A percentile compares a stretch with the other conserved stretches of the same genome.
Conservation (phyloP, 2,113 vertebrate genomes). For the Echinops telfairi region DNA sequence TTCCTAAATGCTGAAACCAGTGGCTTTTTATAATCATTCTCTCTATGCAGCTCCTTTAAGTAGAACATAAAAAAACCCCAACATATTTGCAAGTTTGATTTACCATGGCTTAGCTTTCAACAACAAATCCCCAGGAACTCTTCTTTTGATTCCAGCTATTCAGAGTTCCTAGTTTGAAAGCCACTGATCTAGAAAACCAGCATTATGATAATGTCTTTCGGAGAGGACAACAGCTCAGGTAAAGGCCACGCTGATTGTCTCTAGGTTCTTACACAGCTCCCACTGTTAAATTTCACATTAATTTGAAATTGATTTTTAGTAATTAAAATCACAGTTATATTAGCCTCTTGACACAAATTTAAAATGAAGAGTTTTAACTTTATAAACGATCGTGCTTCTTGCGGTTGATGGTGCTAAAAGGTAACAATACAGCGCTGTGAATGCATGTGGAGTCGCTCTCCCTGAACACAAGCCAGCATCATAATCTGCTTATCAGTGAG, state of each 20-base stretch:
- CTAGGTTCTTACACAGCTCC: constrained; percentile 53
- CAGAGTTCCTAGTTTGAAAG: constrained; percentile 53
- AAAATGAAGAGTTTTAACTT: constrained; percentile 81
- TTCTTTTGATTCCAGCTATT: constrained; percentile 63
- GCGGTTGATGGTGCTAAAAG: constrained; percentile 75
- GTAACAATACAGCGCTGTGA: constrained; percentile 75
- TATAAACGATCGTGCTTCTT: constrained; percentile 77
- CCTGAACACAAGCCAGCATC: constrained; percentile 77
- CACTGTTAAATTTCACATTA: constrained; percentile 82
- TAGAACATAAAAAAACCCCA: constrained; percentile 44
- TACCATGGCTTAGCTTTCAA: constrained; percentile 68
- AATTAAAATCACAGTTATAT: constrained; percentile 85
- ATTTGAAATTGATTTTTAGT: constrained; percentile 82
- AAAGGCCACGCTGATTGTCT: constrained; percentile 71
- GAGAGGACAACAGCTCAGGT: constrained; percentile 57
- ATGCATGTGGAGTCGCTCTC: constrained; percentile 72
- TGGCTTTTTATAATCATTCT: constrained; percentile 61
- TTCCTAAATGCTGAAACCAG: constrained; percentile 48
- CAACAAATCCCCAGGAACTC: constrained; percentile 64
- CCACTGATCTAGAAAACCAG: constrained; percentile 70
- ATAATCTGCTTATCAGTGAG: constrained; percentile 82
- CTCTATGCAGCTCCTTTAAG: constrained; percentile 47
- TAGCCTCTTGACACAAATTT: constrained; percentile 83
- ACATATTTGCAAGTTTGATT: constrained; percentile 70
- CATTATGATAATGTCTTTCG: constrained; percentile 68